phyloP scores from a whole-genome alignment of 2,888 invertebrate species.

The Scaptomyza cyrtandrae region DNA sequence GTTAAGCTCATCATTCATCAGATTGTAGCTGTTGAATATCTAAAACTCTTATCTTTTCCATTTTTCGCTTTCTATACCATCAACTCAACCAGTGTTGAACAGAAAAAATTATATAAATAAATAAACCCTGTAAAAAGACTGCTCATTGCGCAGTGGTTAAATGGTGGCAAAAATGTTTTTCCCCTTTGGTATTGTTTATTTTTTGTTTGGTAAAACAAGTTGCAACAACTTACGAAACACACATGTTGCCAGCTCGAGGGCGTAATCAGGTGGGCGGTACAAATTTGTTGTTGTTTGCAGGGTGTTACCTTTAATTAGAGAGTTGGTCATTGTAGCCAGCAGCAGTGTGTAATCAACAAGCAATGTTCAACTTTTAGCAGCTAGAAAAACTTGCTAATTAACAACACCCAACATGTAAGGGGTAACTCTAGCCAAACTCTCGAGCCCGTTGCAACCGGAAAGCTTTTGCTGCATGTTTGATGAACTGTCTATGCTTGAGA shows the following conservation, averaged over 20 bases:
- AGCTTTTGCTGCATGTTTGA: conserved; percentile 23
- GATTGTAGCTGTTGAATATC: not conserved
- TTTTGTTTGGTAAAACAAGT: conserved; percentile 36
- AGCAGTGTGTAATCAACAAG: conserved; percentile 55
- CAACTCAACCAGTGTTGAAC: not conserved
- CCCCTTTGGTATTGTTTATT: conserved; percentile 10
- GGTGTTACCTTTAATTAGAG: conserved; percentile 62
- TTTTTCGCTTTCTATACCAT: not conserved
- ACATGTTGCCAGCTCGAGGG: conserved; percentile 19
- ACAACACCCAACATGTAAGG: conserved; percentile 35
- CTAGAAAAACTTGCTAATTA: conserved; percentile 59
- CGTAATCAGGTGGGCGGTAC: conserved; percentile 40
- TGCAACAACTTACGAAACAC: conserved; percentile 23
- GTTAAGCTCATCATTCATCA: conserved; percentile 6
- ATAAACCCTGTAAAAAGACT: conserved; percentile 16
- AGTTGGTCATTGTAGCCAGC: conserved; percentile 38
- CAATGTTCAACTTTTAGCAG: conserved; percentile 50
- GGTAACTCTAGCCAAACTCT: conserved; percentile 11
- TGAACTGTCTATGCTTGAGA: not conserved
- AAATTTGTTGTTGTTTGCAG: conserved; percentile 43
- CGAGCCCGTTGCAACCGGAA: conserved; percentile 14
- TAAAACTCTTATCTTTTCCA: not conserved
- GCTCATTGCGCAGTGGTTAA: conserved; percentile 42
- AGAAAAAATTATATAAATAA: not conserved
- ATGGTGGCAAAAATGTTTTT: conserved; percentile 48